phyloP scores from a whole-genome alignment of 2,888 invertebrate genomes.

The Nysson spinosus region DNA sequence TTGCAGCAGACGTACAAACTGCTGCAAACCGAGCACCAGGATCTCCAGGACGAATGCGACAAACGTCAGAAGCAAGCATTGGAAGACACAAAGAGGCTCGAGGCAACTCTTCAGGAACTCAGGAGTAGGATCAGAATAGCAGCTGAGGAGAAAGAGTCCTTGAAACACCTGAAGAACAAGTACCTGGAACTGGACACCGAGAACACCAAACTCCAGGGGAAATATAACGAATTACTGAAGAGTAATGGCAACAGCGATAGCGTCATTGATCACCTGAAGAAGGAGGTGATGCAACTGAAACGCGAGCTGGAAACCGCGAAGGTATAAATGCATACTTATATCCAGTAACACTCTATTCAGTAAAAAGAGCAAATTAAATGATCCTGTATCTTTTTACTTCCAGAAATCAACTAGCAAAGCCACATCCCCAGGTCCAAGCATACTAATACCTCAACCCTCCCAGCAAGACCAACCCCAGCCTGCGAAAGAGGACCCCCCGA shows the following conservation, averaged over 20 bases:
- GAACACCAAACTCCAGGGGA: conserved; percentile 65
- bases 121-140: conserved; percentile 62
- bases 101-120: conserved; percentile 63
- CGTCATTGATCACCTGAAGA: conserved; percentile 65
- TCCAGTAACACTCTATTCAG: no score
- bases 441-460: conserved; percentile 34
- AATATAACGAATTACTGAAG: conserved; percentile 65
- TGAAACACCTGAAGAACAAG: conserved; percentile 70
- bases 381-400: conserved; percentile 7
- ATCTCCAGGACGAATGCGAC: conserved; percentile 70
- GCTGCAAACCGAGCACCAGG: conserved; percentile 69
- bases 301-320: conserved; percentile 65
- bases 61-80: conserved; percentile 65
- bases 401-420: conserved; percentile 54
- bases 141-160: conserved; percentile 63
- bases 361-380: no score
- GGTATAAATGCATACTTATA: no score
- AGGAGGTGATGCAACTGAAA: conserved; percentile 69
- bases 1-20: conserved; percentile 72
- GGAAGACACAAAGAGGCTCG: conserved; percentile 63
- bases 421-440: conserved; percentile 39
- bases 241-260: conserved; percentile 56
- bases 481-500: conserved; percentile 4
- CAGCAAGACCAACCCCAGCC: conserved; percentile 22
- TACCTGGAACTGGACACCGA: conserved; percentile 65